phyloP scores from a whole-genome alignment of 1,140 invertebrate genomes.

The Pseudomyrmex dendroicus region DNA sequence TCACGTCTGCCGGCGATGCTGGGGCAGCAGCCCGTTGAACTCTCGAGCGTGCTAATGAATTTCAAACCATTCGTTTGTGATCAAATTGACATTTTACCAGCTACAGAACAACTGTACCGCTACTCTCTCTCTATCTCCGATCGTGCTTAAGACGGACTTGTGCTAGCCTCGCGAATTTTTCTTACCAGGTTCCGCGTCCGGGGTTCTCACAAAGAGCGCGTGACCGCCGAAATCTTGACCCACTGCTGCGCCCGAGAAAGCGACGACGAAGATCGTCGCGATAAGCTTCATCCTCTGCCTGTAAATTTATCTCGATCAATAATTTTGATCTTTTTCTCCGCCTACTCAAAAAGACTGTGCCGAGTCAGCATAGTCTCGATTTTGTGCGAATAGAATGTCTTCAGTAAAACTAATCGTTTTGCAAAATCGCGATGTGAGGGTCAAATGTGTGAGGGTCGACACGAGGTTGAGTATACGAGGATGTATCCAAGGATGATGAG shows the following conservation, averaged over 20 bases:
- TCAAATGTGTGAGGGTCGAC: conserved; percentile 30
- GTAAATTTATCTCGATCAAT: conserved; percentile 26
- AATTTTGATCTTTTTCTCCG: neutral
- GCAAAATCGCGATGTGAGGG: conserved; percentile 19
- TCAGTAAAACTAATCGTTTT: conserved; percentile 15
- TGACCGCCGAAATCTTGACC: conserved; percentile 73
- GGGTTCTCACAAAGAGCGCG: conserved; percentile 67
- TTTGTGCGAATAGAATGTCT: neutral
- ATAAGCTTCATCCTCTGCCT: conserved; percentile 74
- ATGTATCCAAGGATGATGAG: conserved; percentile 27
- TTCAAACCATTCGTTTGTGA: conserved; percentile 62
- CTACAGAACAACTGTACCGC: neutral
- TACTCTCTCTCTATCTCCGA: conserved; percentile 12
- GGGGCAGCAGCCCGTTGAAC: conserved; percentile 74
- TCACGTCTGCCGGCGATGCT: conserved; percentile 86
- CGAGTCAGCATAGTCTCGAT: conserved; percentile 7
- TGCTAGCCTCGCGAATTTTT: conserved; percentile 25
- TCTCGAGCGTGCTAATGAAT: conserved; percentile 76
- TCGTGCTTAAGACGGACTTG: conserved; percentile 7
- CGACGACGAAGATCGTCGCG: conserved; percentile 73
- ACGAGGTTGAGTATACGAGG: neutral
- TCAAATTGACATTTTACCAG: conserved; percentile 31
- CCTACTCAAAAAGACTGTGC: neutral
- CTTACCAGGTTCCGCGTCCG: conserved; percentile 72
- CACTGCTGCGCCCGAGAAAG: conserved; percentile 71